A percentile compares a stretch with the other conserved stretches of the same genome.
Conservation (phyloP, 2,113 vertebrate genomes). For the Pongo abelii region DNA sequence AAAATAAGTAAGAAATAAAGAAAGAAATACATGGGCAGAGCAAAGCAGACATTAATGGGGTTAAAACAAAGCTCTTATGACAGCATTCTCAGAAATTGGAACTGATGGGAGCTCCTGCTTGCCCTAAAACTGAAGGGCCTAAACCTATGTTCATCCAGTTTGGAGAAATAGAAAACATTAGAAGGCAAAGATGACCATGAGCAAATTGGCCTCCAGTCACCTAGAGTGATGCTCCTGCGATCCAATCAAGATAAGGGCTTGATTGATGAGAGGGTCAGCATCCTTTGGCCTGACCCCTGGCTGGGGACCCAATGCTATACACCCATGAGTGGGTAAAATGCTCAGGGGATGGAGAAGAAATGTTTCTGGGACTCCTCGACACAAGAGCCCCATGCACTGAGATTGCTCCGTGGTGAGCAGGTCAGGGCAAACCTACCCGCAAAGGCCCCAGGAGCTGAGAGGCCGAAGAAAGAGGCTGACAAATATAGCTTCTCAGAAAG, state of each 20-base stretch:
- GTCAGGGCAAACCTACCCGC: no score
- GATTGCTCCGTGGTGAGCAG: no score
- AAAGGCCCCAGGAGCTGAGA: no score
- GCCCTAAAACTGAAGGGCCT: not conserved
- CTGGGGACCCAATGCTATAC: not conserved
- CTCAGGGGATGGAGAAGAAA: not conserved
- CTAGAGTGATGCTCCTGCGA: not conserved
- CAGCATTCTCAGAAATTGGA: not conserved
- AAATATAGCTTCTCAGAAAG: not conserved
- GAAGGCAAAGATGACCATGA: not conserved
- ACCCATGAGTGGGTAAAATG: not conserved
- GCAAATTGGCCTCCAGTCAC: no score
- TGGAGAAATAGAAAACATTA: not conserved
- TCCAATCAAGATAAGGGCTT: not conserved
- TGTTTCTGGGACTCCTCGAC: not conserved
- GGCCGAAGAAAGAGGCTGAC: not conserved
- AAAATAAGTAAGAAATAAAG: no score
- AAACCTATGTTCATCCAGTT: not conserved
- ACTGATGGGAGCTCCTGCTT: not conserved
- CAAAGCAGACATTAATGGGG: not conserved
- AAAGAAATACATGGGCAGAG: not conserved
- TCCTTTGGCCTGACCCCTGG: not conserved
- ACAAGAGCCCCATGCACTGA: accelerated
- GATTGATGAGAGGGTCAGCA: not conserved
- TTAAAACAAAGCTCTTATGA: not conserved